Conservation (phyloP, 2,888 invertebrate genomes). For the Galeopsomyia nigrocyanea region DNA sequence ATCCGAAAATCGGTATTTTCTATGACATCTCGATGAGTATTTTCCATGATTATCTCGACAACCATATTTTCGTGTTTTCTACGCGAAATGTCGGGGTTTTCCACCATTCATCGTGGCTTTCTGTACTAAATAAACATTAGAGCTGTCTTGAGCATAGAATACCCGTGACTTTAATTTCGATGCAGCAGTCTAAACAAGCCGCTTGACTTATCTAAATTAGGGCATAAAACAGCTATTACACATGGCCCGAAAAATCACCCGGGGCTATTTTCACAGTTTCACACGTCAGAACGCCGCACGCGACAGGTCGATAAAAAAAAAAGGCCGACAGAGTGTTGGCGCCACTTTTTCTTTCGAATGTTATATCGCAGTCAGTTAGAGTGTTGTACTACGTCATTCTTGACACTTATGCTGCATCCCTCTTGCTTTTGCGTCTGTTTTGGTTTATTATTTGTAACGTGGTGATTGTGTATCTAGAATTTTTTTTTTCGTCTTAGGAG, state of each 20-base stretch:
- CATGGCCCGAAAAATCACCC: constrained; percentile 64
- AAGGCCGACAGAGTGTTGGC: background rate
- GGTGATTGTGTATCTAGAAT: no score
- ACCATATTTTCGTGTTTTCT: no score
- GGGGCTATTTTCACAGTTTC: constrained; percentile 46
- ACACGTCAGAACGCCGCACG: constrained; percentile 4
- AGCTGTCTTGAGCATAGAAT: no score
- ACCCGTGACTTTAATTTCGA: no score
- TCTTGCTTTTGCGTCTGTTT: constrained; percentile 34
- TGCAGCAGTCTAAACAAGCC: constrained; percentile 44
- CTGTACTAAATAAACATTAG: no score
- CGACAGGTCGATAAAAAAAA: constrained; percentile 23
- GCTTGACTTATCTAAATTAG: constrained; percentile 61
- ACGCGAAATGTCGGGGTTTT: no score
- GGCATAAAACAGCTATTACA: constrained; percentile 67
- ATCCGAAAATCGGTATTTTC: no score
- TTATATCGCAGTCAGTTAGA: constrained; percentile 32
- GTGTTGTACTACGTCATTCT: constrained; percentile 39
- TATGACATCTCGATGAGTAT: no score
- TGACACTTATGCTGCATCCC: constrained; percentile 33
- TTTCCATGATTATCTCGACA: no score
- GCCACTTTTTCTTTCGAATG: constrained; percentile 29
- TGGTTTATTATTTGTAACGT: constrained; percentile 32
- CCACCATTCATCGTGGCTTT: no score
- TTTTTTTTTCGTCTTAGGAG: no score